Evolutionary conservation across 2,888 invertebrate species (phyloP).

Genomic region (Hirtodrosophila trivittata): DNA sequence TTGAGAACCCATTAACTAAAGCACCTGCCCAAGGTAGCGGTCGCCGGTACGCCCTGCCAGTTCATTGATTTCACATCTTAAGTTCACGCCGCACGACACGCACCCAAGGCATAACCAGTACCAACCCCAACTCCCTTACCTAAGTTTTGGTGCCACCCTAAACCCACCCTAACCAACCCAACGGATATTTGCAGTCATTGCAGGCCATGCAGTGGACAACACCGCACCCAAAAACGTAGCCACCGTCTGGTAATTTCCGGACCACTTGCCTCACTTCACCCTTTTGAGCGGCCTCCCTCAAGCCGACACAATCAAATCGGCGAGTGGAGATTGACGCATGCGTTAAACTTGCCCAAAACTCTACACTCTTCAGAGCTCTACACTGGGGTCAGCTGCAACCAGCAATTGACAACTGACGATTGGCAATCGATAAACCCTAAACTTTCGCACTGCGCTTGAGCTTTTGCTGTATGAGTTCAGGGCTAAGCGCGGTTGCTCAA

Average conservation of each 20-base stretch:
- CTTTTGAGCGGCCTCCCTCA: slow-evolving; percentile 16
- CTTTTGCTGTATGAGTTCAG: slow-evolving; percentile 59
- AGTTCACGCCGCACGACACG: slow-evolving; percentile 36
- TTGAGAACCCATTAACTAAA: slow-evolving; percentile 3
- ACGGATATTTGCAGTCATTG: slow-evolving; percentile 39
- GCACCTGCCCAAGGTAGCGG: background rate
- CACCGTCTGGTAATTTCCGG: slow-evolving; percentile 60
- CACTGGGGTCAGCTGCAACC: slow-evolving; percentile 56
- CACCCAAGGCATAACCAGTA: slow-evolving; percentile 3
- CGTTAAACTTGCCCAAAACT: slow-evolving; percentile 29
- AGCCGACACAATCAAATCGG: slow-evolving; percentile 20
- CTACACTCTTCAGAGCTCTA: slow-evolving; percentile 33
- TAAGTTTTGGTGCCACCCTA: background rate
- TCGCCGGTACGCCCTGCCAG: slow-evolving; percentile 7
- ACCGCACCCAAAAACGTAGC: slow-evolving; percentile 61
- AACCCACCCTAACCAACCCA: slow-evolving; percentile 7
- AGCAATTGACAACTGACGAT: slow-evolving; percentile 26
- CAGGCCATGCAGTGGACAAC: slow-evolving; percentile 29
- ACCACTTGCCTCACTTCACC: slow-evolving; percentile 26
- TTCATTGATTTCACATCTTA: slow-evolving; percentile 54
- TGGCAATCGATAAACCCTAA: slow-evolving; percentile 55
- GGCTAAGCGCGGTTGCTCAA: slow-evolving; percentile 74
- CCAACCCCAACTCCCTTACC: slow-evolving; percentile 5
- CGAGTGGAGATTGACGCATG: slow-evolving; percentile 50
- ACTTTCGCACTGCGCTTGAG: slow-evolving; percentile 36